Percentiles rank a stretch among this genome's conserved stretches.
Evolutionary conservation across 2,797 vertebrate genomes (phyloP).

Genomic region (Garrulus glandarius): DNA sequence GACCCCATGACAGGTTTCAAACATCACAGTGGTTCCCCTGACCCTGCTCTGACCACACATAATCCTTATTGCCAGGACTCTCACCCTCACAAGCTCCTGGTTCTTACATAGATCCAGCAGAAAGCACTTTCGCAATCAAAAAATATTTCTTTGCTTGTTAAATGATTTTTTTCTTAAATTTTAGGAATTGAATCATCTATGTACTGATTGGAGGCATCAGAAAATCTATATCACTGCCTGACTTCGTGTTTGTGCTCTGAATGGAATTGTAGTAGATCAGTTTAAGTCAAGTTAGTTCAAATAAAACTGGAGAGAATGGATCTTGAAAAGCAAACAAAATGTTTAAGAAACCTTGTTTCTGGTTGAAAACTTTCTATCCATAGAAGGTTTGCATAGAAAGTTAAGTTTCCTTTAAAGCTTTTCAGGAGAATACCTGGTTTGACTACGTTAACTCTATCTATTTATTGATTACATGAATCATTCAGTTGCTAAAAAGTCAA

Average conservation of each 20-base stretch:
- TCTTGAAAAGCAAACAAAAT: not conserved
- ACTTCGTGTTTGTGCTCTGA: not conserved
- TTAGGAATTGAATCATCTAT: not conserved
- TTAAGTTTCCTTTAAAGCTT: not conserved
- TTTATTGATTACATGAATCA: slow-evolving; percentile 32
- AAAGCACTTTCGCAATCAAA: not conserved
- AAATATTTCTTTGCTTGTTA: not conserved
- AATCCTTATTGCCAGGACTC: not conserved
- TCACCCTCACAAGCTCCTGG: not conserved
- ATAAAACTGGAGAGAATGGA: not conserved
- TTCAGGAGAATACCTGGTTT: not conserved
- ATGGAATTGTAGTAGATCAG: not conserved
- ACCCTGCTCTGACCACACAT: not conserved
- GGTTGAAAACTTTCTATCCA: not conserved
- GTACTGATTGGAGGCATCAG: not conserved
- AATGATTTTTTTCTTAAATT: not conserved
- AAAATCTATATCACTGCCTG: not conserved
- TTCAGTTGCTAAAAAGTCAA: not conserved
- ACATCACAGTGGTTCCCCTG: not conserved
- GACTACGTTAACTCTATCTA: not conserved
- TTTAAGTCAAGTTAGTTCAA: not conserved
- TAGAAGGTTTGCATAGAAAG: not conserved
- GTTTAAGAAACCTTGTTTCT: not conserved
- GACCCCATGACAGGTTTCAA: not conserved
- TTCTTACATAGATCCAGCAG: not conserved